Evolutionary conservation across 1,140 invertebrate species (phyloP).

Genomic region (Steinernema khuongi): DNA sequence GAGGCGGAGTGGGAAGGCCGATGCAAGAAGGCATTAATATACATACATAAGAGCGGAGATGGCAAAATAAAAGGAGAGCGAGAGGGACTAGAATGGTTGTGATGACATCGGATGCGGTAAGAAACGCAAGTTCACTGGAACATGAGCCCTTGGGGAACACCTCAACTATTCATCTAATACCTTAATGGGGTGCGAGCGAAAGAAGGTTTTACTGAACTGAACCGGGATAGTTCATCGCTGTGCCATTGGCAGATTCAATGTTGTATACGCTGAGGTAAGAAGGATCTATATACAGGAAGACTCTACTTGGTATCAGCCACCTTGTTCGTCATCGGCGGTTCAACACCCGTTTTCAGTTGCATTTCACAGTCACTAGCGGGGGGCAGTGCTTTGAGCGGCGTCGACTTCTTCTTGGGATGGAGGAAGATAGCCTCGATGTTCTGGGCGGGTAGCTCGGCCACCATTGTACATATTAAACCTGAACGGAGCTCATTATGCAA

Average conservation of each 20-base stretch:
- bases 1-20: background rate
- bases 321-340: conserved; percentile 13
- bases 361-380: conserved; percentile 44
- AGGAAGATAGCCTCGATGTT: conserved; percentile 54
- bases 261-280: background rate
- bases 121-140: background rate
- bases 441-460: conserved; percentile 51
- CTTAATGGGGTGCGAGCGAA: background rate
- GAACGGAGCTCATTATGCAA: background rate
- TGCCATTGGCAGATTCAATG: conserved; percentile 5
- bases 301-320: background rate
- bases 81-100: conserved; percentile 9
- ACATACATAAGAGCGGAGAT: conserved; percentile 1
- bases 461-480: conserved; percentile 48
- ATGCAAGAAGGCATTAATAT: background rate
- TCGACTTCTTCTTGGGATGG: conserved; percentile 26
- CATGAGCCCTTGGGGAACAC: background rate
- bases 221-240: background rate
- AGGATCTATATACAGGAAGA: background rate
- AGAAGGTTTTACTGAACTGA: conserved; percentile 8
- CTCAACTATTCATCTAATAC: conserved; percentile 13
- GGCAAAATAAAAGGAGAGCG: background rate
- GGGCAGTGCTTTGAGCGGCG: conserved; percentile 33
- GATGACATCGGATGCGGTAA: conserved; percentile 7
- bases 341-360: conserved; percentile 39